These are phyloP conservation scores for Pollimyrus isidori DNA, from an alignment of 2,113 vertebrate species.

Conservation along the genomic window DNA sequence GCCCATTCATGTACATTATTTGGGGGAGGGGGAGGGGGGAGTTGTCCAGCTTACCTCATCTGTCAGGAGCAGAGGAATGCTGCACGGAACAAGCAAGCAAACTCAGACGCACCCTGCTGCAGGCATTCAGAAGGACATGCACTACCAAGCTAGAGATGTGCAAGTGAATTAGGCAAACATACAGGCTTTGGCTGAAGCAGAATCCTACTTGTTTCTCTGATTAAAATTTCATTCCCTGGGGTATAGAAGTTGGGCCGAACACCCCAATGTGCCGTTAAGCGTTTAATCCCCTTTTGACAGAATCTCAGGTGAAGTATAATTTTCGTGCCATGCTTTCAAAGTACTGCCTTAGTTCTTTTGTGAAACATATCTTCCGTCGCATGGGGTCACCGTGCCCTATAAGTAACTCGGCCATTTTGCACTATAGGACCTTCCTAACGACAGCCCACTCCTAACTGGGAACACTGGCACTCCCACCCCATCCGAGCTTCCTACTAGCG, in stretches of 20 bases:
- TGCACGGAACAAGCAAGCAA: no score
- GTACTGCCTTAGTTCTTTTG: background rate
- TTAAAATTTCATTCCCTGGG: constrained; percentile 13
- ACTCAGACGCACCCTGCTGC: background rate
- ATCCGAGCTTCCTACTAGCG: background rate
- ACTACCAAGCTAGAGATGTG: background rate
- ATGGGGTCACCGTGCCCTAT: no score
- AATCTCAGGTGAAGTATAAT: background rate
- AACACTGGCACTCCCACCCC: background rate
- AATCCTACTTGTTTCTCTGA: background rate
- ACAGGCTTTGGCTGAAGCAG: background rate
- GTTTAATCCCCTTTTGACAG: constrained; percentile 7
- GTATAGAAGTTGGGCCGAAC: background rate
- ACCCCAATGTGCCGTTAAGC: background rate
- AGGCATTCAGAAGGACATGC: background rate
- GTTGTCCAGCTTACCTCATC: background rate
- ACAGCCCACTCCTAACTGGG: background rate
- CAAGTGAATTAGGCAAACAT: background rate
- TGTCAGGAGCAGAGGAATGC: background rate
- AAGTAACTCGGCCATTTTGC: background rate
- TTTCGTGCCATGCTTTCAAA: background rate
- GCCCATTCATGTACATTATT: background rate
- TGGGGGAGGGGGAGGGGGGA: background rate
- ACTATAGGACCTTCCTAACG: background rate
- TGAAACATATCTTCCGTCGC: background rate